Evolutionary conservation across 2,797 vertebrate genomes (phyloP).

Genomic region (Sternarchorhynchus goeldii): DNA sequence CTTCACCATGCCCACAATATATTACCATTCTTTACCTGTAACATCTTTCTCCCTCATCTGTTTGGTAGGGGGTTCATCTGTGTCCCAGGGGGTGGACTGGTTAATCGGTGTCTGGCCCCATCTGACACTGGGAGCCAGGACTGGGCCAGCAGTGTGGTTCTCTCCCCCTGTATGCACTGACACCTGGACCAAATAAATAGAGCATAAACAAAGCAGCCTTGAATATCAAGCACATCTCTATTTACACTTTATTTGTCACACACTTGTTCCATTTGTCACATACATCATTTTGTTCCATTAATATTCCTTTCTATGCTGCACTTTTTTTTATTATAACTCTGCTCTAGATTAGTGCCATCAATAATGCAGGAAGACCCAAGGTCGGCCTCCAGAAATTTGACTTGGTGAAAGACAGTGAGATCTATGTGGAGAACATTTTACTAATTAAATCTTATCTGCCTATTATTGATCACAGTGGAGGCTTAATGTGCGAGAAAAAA

Average conservation of each 20-base stretch:
- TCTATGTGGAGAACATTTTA: slow-evolving; percentile 58
- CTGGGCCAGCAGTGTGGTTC: slow-evolving; percentile 84
- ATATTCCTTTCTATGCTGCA: slow-evolving; percentile 55
- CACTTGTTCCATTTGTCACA: slow-evolving; percentile 40
- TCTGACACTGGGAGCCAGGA: slow-evolving; percentile 87
- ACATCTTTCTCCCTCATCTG: slow-evolving; percentile 94
- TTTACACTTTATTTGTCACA: slow-evolving; percentile 46
- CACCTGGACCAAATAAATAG: slow-evolving; percentile 72
- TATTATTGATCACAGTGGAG: slow-evolving; percentile 47
- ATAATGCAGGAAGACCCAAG: slow-evolving; percentile 58
- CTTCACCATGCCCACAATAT: neutral
- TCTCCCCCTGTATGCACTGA: slow-evolving; percentile 89
- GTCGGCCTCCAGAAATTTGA: slow-evolving; percentile 53
- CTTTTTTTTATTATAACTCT: slow-evolving; percentile 56
- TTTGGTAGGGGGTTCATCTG: slow-evolving; percentile 94
- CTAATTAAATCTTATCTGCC: slow-evolving; percentile 55
- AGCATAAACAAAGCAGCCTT: slow-evolving; percentile 45
- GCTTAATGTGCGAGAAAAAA: slow-evolving; percentile 36
- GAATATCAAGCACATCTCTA: slow-evolving; percentile 44
- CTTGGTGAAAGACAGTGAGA: slow-evolving; percentile 49
- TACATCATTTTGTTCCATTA: slow-evolving; percentile 57
- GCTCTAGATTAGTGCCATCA: slow-evolving; percentile 58
- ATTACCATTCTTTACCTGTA: slow-evolving; percentile 75
- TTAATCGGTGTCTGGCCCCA: slow-evolving; percentile 99
- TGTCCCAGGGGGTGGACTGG: slow-evolving; percentile 98